phyloP scores from a whole-genome alignment of 2,888 invertebrate genomes.

The Lithophane semibrunnea region DNA sequence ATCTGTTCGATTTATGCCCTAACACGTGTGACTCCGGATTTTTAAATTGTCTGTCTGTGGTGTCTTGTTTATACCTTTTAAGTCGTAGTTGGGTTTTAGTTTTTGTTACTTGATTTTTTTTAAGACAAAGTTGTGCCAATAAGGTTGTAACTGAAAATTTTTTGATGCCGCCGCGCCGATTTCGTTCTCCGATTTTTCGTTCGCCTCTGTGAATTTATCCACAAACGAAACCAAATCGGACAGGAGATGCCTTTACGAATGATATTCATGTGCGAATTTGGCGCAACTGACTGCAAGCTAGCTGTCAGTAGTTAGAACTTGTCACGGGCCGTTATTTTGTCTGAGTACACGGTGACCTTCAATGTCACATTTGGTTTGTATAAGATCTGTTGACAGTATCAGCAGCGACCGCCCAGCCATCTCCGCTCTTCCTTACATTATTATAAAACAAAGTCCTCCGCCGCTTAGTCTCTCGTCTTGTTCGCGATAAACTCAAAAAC shows the following conservation, averaged over 20 bases:
- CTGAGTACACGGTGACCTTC: background rate
- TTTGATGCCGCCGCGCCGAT: background rate
- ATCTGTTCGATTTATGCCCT: no score
- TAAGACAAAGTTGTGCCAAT: background rate
- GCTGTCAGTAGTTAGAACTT: background rate
- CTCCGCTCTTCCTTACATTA: background rate
- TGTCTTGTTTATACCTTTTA: no score
- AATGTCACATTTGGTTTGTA: background rate
- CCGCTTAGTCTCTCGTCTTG: no score
- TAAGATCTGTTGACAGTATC: background rate
- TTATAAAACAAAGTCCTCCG: no score
- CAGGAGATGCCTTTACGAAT: background rate
- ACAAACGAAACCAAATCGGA: background rate
- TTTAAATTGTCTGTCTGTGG: no score
- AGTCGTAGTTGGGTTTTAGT: no score
- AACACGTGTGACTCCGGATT: no score
- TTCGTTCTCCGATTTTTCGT: no score
- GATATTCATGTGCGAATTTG: background rate
- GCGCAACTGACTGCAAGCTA: background rate
- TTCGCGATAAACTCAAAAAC: no score
- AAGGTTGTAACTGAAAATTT: background rate
- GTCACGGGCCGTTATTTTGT: background rate
- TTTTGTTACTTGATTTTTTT: no score
- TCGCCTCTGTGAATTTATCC: no score
- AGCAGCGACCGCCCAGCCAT: background rate